Evolutionary conservation across 2,797 vertebrate species (phyloP).

Genomic region (Dendrocincla tyrannina): DNA sequence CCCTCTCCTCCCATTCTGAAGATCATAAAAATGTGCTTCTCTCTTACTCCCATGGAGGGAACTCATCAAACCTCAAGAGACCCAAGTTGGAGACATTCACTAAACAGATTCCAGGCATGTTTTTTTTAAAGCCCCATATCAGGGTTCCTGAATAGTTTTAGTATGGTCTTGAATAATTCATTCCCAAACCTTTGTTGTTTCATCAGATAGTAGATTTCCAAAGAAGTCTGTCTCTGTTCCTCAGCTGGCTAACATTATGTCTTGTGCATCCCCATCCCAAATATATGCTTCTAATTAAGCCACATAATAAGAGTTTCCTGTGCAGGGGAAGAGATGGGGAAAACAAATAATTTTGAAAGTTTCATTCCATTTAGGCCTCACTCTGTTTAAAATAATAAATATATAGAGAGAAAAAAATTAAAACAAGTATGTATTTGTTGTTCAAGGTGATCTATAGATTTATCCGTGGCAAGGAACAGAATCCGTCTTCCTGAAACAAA

Average conservation of each 20-base stretch:
- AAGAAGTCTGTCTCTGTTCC: slow-evolving; percentile 56
- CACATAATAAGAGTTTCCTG: slow-evolving; percentile 42
- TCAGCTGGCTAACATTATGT: slow-evolving; percentile 64
- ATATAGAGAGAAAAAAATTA: neutral
- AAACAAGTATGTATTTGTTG: neutral
- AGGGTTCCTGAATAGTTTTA: slow-evolving; percentile 46
- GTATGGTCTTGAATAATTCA: slow-evolving; percentile 70
- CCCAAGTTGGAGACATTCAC: slow-evolving; percentile 9
- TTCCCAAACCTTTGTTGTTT: slow-evolving; percentile 58
- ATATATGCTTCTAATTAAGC: slow-evolving; percentile 68
- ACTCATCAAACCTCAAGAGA: slow-evolving; percentile 12
- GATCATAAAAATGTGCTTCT: slow-evolving; percentile 17
- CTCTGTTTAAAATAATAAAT: slow-evolving; percentile 1
- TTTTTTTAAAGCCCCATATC: slow-evolving; percentile 40
- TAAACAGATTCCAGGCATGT: slow-evolving; percentile 33
- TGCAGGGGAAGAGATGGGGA: slow-evolving; percentile 28
- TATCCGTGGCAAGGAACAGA: neutral
- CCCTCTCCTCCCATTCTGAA: neutral
- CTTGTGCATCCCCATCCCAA: slow-evolving; percentile 38
- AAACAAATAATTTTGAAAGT: slow-evolving; percentile 38
- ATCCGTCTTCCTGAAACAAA: slow-evolving; percentile 8
- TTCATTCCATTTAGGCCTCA: slow-evolving; percentile 3
- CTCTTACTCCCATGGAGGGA: neutral
- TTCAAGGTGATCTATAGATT: neutral
- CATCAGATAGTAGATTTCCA: slow-evolving; percentile 52